Evolutionary conservation across 2,888 invertebrate species (phyloP).

Genomic region (Thymelicus sylvestris): DNA sequence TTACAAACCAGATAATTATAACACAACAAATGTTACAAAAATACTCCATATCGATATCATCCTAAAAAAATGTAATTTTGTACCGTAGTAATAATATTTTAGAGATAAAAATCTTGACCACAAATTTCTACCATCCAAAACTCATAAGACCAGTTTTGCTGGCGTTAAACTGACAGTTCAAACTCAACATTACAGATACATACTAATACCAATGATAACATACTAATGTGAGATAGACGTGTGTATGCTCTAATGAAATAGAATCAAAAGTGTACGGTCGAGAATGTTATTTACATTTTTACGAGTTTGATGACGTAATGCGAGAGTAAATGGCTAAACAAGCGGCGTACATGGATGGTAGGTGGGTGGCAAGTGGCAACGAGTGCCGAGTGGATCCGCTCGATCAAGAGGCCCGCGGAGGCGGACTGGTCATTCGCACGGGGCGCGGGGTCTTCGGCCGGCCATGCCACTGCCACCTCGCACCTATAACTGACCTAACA

Average conservation of each 20-base stretch:
- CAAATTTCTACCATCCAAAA: too few relatives aligned
- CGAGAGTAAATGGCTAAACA: slow-evolving; percentile 15
- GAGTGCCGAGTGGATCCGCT: slow-evolving; percentile 33
- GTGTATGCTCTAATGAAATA: not conserved
- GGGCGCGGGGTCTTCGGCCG: slow-evolving; percentile 56
- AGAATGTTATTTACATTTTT: slow-evolving; percentile 19
- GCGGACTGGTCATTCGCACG: slow-evolving; percentile 69
- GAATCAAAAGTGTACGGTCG: not conserved
- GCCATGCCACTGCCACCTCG: slow-evolving; percentile 45
- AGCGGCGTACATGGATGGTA: slow-evolving; percentile 32
- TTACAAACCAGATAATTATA: too few relatives aligned
- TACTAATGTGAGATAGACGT: not conserved
- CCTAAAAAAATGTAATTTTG: too few relatives aligned
- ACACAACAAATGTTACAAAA: too few relatives aligned
- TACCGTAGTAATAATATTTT: too few relatives aligned
- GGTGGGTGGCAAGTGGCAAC: slow-evolving; percentile 43
- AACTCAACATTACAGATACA: not conserved
- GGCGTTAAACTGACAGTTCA: too few relatives aligned
- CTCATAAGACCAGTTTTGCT: too few relatives aligned
- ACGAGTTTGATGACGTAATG: slow-evolving; percentile 30
- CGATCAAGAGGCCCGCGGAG: slow-evolving; percentile 57
- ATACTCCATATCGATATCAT: too few relatives aligned
- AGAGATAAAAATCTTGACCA: too few relatives aligned
- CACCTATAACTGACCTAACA: slow-evolving; percentile 75
- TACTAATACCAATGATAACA: not conserved